Evolutionary conservation across 2,797 vertebrate species (phyloP), one percentile per base, ranked within the genome.

Genomic region (Arctocebus calabarensis): DNA sequence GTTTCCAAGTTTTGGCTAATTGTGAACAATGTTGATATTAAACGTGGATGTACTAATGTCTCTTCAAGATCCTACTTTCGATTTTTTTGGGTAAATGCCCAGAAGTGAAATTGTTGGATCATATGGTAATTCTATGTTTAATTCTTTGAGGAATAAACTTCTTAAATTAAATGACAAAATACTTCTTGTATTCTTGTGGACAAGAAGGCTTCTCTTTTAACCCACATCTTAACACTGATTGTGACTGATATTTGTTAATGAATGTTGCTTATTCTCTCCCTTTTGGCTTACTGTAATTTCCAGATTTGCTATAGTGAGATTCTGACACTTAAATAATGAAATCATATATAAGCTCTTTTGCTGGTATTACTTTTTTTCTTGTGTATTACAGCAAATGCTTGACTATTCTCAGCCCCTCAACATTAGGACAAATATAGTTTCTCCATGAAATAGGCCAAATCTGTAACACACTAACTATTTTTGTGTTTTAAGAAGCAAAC

Each of bases 131-230:
- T 91, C 23, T 45, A 16, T 48, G 57, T 45, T 73, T 23, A 70
- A 83, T 61, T 92, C 91, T 94, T 75, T 85, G 55, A 91, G 70
- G 52, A 86, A 95, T 61, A 71, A 94, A 94, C 0, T 84, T 8
- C 64, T 68, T 84, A 75, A 91, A 86, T 68, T 34, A 79, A 95
- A 90, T 87, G 90, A 71, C 16, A 82, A 79, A 48, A 9, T 78
- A 77, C 5, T 57, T 78, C 75, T 43, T 52, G 7, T 6, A 68
- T 83, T 71, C 19, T 20, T 88, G 13, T 66, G 10, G 13, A 11
- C 84, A 84, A 88, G 29, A 89, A 20, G 40, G 3, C 79, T 89
- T 78, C 66, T 82, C n/a, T 29, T 82, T 37, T 62, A 43, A 43
- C 82, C 25, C 29, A 93, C 71, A 71, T 78, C 22, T 57, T 74